These are phyloP conservation scores for Laterallus jamaicensis DNA, from an alignment of 2,113 vertebrate genomes.

Conservation along the genomic window DNA sequence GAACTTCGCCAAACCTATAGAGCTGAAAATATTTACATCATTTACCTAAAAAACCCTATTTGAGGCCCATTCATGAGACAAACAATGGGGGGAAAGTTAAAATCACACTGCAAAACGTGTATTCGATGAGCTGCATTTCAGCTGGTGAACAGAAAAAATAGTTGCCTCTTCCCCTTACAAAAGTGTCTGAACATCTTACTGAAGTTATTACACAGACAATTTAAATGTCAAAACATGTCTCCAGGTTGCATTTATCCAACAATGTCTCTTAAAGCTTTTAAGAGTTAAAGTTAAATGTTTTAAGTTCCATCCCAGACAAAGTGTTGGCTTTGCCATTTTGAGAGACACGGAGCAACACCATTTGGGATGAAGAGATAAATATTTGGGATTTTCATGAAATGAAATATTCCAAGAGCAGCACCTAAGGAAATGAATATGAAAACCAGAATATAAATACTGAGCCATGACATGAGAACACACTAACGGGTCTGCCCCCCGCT, in stretches of 20 bases:
- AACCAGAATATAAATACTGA: not conserved
- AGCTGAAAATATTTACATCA: not conserved
- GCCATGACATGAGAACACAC: not conserved
- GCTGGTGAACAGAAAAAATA: not conserved
- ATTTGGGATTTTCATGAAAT: not conserved
- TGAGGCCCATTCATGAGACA: not conserved
- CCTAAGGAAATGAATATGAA: not conserved
- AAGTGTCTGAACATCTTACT: not conserved
- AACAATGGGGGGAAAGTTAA: not conserved
- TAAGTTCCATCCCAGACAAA: not conserved
- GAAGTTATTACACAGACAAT: not conserved
- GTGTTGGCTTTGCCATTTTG: not conserved
- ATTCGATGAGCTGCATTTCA: not conserved
- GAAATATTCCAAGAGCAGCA: not conserved
- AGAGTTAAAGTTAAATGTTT: not conserved
- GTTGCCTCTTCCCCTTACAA: not conserved
- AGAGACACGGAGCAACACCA: not conserved
- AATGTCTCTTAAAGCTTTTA: not conserved
- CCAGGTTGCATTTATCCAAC: not conserved
- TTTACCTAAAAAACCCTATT: not conserved
- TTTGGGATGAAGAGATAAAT: not conserved
- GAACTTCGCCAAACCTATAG: not conserved
- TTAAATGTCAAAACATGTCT: not conserved
- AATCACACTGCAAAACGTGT: not conserved
- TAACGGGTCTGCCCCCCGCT: fast-evolving